A percentile compares a stretch with the other conserved stretches of the same genome.
Evolutionary conservation across 1,140 invertebrate species (phyloP).

Genomic region (Vanessa atalanta): DNA sequence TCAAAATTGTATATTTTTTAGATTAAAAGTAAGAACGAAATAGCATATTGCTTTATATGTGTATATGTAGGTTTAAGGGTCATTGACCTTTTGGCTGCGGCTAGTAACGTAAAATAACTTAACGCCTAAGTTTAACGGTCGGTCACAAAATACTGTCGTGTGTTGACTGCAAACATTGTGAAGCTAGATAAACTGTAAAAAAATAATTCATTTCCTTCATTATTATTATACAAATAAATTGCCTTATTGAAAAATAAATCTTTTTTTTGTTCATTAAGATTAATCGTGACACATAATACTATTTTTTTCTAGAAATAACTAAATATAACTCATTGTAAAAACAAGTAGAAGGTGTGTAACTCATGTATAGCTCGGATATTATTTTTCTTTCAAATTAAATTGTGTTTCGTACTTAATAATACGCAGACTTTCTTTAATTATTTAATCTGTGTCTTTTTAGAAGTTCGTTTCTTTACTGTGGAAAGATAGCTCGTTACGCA

Average conservation of each 20-base stretch:
- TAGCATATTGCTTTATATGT: not conserved
- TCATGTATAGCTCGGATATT: no score
- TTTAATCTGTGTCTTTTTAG: not conserved
- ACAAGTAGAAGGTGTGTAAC: no score
- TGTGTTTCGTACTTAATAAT: no score
- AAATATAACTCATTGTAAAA: no score
- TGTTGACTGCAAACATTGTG: not conserved
- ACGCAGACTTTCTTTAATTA: not conserved
- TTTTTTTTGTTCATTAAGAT: no score
- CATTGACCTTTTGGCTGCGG: not conserved
- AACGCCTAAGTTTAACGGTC: slow-evolving; percentile 8
- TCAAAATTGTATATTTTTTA: not conserved
- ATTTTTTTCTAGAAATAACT: no score
- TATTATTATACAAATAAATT: no score
- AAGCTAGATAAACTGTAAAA: not conserved
- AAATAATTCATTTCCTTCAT: not conserved
- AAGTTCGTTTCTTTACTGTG: not conserved
- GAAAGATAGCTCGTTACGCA: not conserved
- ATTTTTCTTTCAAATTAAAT: no score
- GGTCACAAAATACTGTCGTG: slow-evolving; percentile 7
- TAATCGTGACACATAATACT: no score
- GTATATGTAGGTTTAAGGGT: not conserved
- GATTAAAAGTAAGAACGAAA: not conserved
- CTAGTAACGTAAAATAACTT: slow-evolving; percentile 7
- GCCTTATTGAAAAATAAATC: no score